Evolutionary conservation across 1,140 invertebrate genomes (phyloP), one percentile per base, ranked within the genome.

Genomic region (Fopius arisanus): DNA sequence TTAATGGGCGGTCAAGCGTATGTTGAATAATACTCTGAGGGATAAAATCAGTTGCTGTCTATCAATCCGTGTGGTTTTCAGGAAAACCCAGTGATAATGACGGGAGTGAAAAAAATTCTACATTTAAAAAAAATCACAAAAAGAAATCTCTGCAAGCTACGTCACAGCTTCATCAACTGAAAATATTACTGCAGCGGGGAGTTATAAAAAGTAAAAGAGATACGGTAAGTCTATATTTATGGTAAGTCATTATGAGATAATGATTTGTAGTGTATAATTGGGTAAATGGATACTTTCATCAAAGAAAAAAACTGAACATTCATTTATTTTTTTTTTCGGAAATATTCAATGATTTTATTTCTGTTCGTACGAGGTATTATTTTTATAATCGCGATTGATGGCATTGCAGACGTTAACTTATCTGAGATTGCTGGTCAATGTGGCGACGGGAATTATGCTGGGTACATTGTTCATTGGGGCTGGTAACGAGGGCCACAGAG

Each of bases 361-460:
- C n/a, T n/a, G n/a, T n/a, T n/a, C n/a, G n/a, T n/a, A n/a, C n/a
- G n/a, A n/a, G n/a, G n/a, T n/a, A n/a, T n/a, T n/a, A 37, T 37
- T 37, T 5, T 12, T 3, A 10, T 5, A 37, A 37, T 67, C 71
- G 48, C 1, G 31, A 23, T 48, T 16, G 2, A 29, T 75, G 73
- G 54, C 19, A 69, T 84, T 91, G 33, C 88, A 97, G 93, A 98
- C 96, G 1, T 88, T 98, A 84, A 98, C 97, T 0, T 93, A 97
- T 81, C 89, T 98, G 54, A 90, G 97, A 48, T 87, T 95, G 31
- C 79, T 89, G 4, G 94, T 94, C 19, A 95, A 95, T 82, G 83
- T 94, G 40, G 75, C 91, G 0, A 91, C 93, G 14, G 94, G 93
- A 0, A 76, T 95, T 0, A 93, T 96, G 90, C 85, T 95, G 63